Conservation (phyloP, 2,113 vertebrate genomes). For the Lophochroa leadbeateri region DNA sequence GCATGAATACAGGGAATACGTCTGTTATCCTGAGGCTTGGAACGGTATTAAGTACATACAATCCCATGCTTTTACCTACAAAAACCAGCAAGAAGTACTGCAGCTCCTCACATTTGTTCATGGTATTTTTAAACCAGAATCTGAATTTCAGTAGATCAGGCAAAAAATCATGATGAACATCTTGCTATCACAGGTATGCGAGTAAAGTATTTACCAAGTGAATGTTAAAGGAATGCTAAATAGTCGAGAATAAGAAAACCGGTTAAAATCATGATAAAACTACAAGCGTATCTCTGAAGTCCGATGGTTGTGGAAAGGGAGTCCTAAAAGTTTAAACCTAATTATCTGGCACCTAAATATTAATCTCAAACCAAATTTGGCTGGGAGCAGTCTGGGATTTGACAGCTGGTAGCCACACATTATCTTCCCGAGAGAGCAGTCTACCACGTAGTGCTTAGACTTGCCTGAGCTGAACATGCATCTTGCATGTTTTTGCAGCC, state of each 20-base stretch:
- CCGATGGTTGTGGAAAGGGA: not conserved
- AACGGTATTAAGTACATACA: not conserved
- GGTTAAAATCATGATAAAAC: not conserved
- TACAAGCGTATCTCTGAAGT: not conserved
- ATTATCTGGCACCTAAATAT: constrained; percentile 15
- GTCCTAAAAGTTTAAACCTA: not conserved
- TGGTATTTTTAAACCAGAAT: not conserved
- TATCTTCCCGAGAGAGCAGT: not conserved
- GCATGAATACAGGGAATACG: not conserved
- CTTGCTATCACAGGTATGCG: not conserved
- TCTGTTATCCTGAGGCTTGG: not conserved
- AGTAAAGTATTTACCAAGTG: not conserved
- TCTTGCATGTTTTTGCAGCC: not conserved
- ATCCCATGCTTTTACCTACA: not conserved
- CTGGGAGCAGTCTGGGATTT: not conserved
- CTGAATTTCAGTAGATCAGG: not conserved
- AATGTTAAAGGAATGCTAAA: not conserved
- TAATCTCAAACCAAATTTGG: not conserved
- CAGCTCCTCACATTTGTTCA: not conserved
- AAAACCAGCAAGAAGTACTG: not conserved
- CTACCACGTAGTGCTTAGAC: not conserved
- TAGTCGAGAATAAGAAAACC: not conserved
- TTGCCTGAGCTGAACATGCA: not conserved
- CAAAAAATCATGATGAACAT: not conserved
- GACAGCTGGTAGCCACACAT: not conserved